Evolutionary conservation across 1,140 invertebrate genomes (phyloP).

Genomic region (Lutraria rhynchaena): DNA sequence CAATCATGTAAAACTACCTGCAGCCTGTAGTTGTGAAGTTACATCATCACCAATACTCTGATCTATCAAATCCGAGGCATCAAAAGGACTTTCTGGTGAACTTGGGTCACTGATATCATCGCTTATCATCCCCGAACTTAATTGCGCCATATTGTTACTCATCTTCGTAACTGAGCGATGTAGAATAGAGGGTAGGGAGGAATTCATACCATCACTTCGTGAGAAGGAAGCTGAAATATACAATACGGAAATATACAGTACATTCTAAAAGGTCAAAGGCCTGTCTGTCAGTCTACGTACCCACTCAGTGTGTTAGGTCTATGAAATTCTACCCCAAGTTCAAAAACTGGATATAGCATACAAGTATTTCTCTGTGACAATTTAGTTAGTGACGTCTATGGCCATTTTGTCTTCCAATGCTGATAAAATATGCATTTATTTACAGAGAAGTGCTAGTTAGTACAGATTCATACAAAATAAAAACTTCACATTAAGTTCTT

Average conservation of each 20-base stretch:
- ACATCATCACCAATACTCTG: conserved; percentile 89
- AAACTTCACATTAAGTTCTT: no score
- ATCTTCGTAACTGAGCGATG: conserved; percentile 42
- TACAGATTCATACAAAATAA: no score
- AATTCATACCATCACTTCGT: conserved; percentile 12
- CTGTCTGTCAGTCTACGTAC: background rate
- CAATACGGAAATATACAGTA: background rate
- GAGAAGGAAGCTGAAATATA: conserved; percentile 1
- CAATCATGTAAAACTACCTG: no score
- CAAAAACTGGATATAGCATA: background rate
- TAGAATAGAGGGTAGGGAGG: conserved; percentile 10
- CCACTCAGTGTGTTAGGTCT: background rate
- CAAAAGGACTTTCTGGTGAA: conserved; percentile 83
- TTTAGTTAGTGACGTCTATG: no score
- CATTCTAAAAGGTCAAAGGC: background rate
- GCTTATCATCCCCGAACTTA: conserved; percentile 70
- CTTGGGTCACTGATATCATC: conserved; percentile 79
- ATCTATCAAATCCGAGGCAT: conserved; percentile 82
- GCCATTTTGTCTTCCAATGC: no score
- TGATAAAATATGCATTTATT: no score
- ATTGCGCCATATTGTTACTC: conserved; percentile 62
- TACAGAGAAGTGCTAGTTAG: no score
- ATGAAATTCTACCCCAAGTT: background rate
- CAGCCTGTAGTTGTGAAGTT: conserved; percentile 96
- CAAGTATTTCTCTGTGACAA: background rate